These are phyloP conservation scores for Jacana jacana DNA, from an alignment of 2,113 vertebrate genomes.

Conservation along the genomic window DNA sequence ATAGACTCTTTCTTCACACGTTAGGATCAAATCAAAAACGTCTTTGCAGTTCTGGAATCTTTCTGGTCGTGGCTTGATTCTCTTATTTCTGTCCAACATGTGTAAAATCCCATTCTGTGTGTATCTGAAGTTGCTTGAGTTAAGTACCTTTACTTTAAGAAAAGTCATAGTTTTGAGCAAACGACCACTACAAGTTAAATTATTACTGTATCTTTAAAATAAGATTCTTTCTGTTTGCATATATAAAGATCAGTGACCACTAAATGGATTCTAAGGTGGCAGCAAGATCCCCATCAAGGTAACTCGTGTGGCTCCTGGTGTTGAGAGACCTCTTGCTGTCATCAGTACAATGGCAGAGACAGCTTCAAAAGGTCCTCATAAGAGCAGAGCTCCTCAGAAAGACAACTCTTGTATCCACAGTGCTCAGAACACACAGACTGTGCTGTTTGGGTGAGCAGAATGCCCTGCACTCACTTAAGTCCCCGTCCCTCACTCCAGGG, in stretches of 20 bases:
- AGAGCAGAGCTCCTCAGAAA: neutral
- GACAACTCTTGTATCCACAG: neutral
- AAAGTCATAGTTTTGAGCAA: conserved; percentile 1
- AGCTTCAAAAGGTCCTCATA: neutral
- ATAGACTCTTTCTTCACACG: conserved; percentile 96
- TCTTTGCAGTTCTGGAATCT: conserved; percentile 97
- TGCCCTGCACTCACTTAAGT: neutral
- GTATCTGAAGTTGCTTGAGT: conserved; percentile 84
- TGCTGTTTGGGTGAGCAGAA: neutral
- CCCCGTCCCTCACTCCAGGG: neutral
- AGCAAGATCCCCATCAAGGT: neutral
- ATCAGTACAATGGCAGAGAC: neutral
- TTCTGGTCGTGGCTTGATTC: conserved; percentile 94
- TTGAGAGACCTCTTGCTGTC: neutral
- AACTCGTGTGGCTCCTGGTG: neutral
- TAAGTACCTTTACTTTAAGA: conserved; percentile 80
- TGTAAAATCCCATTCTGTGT: conserved; percentile 98
- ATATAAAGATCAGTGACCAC: neutral
- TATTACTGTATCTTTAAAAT: neutral
- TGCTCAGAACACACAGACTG: neutral
- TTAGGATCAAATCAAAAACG: conserved; percentile 95
- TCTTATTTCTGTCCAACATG: conserved; percentile 98
- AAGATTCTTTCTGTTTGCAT: neutral
- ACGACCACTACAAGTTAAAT: neutral
- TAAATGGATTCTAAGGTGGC: neutral